phyloP scores from a whole-genome alignment of 2,888 invertebrate genomes.

The Nycteola revayana region DNA sequence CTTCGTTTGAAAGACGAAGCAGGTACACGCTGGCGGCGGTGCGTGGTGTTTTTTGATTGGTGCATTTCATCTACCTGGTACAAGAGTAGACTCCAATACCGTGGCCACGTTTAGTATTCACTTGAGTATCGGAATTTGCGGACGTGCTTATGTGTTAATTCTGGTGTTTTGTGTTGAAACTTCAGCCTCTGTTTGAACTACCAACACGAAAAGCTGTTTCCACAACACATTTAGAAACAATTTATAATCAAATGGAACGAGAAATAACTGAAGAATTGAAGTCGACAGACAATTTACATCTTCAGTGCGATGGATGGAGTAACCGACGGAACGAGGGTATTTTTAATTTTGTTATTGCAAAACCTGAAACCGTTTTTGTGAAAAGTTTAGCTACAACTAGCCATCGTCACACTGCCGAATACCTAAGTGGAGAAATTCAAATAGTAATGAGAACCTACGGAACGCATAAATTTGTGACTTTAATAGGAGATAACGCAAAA shows the following conservation, averaged over 20 bases:
- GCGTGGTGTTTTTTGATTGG: too few relatives aligned
- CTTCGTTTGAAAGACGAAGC: too few relatives aligned
- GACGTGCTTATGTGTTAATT: too few relatives aligned
- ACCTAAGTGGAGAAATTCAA: slow-evolving; percentile 7
- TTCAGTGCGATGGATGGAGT: slow-evolving; percentile 12
- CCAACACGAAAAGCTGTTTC: neutral
- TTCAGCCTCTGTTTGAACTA: neutral
- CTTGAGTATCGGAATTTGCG: too few relatives aligned
- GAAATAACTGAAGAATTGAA: too few relatives aligned
- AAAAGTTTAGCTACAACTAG: slow-evolving; percentile 5
- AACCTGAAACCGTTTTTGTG: slow-evolving; percentile 10
- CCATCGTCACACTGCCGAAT: slow-evolving; percentile 11
- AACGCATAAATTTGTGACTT: slow-evolving; percentile 8
- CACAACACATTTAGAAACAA: neutral
- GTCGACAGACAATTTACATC: slow-evolving; percentile 4
- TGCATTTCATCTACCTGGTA: too few relatives aligned
- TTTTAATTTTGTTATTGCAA: slow-evolving; percentile 13
- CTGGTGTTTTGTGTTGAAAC: too few relatives aligned
- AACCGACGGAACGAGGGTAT: slow-evolving; percentile 15
- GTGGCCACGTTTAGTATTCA: too few relatives aligned
- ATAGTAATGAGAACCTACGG: slow-evolving; percentile 11
- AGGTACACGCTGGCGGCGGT: too few relatives aligned
- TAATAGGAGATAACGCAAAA: slow-evolving; percentile 14
- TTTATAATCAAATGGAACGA: neutral
- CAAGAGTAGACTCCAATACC: too few relatives aligned